A percentile compares a stretch with the other conserved stretches of the same genome.
Evolutionary conservation across 1,140 invertebrate species (phyloP).

Genomic region (Meloidogyne exigua): DNA sequence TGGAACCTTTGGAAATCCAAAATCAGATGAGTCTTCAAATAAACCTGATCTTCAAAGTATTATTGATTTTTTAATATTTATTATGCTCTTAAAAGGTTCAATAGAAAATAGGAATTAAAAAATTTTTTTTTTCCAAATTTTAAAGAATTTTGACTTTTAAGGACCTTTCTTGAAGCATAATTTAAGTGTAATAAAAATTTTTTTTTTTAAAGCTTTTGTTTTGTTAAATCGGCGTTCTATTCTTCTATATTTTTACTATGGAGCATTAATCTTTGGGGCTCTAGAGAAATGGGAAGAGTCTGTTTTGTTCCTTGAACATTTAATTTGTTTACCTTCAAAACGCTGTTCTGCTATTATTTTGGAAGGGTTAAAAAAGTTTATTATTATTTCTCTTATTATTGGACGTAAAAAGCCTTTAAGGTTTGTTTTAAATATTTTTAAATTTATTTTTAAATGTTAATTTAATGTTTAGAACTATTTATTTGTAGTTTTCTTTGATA

Average conservation of each 20-base stretch:
- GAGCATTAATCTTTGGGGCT: slow-evolving; percentile 34
- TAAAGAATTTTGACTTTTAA: too few species aligned
- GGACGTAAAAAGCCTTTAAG: slow-evolving; percentile 28
- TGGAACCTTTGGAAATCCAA: slow-evolving; percentile 9
- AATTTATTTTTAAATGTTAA: not conserved
- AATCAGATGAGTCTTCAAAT: not conserved
- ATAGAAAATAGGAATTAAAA: too few species aligned
- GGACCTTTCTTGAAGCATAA: too few species aligned
- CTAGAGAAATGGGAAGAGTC: slow-evolving; percentile 31
- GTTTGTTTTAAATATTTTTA: slow-evolving; percentile 11
- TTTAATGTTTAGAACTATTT: not conserved
- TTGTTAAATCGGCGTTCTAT: slow-evolving; percentile 19
- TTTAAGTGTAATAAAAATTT: too few species aligned
- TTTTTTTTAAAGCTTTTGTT: not conserved
- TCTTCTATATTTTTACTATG: slow-evolving; percentile 38
- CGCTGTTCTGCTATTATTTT: slow-evolving; percentile 36
- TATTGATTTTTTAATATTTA: too few species aligned
- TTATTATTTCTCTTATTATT: slow-evolving; percentile 34
- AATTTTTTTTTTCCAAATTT: too few species aligned
- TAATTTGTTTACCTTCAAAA: slow-evolving; percentile 32
- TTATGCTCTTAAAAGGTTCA: too few species aligned
- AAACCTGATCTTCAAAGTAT: slow-evolving; percentile 1
- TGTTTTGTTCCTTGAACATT: slow-evolving; percentile 30
- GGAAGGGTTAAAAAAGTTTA: slow-evolving; percentile 36
- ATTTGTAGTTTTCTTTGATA: not conserved